Conservation (phyloP, 2,888 invertebrate species). For the Plagodis pulveraria region DNA sequence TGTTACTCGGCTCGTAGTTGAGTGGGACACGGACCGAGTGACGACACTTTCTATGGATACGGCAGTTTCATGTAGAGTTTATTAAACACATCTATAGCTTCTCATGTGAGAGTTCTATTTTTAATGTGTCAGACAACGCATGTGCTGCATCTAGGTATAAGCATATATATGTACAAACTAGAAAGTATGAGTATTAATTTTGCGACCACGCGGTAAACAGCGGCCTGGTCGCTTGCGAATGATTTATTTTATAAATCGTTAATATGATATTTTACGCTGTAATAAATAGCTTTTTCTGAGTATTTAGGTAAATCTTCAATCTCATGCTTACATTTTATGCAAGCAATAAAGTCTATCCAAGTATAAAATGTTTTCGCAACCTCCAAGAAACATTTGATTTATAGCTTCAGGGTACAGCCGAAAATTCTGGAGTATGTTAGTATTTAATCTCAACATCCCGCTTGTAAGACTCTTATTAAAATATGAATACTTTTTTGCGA, state of each 20-base stretch:
- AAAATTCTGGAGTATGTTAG: constrained; percentile 17
- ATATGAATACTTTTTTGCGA: constrained; percentile 14
- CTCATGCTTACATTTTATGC: constrained; percentile 4
- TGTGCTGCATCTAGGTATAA: constrained; percentile 18
- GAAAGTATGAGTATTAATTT: not conserved
- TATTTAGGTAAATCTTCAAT: not conserved
- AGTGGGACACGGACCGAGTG: constrained; percentile 32
- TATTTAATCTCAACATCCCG: constrained; percentile 11
- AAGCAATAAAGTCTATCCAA: constrained; percentile 5
- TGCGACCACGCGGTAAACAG: constrained; percentile 22
- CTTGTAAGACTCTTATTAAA: constrained; percentile 12
- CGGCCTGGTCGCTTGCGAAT: constrained; percentile 3
- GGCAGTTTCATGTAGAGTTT: constrained; percentile 41
- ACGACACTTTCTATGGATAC: constrained; percentile 46
- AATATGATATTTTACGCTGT: not conserved
- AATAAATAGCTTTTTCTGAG: constrained; percentile 1
- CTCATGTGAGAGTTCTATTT: constrained; percentile 31
- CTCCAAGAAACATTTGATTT: constrained; percentile 14
- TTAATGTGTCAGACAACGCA: constrained; percentile 21
- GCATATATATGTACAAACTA: no score
- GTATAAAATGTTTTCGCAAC: constrained; percentile 13
- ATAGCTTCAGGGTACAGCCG: constrained; percentile 19
- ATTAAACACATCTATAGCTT: constrained; percentile 22
- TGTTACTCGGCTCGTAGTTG: constrained; percentile 47
- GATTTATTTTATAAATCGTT: not conserved